Base-by-base conservation (phyloP, 2,113 vertebrate genomes). In the Cololabis saira region DNA sequence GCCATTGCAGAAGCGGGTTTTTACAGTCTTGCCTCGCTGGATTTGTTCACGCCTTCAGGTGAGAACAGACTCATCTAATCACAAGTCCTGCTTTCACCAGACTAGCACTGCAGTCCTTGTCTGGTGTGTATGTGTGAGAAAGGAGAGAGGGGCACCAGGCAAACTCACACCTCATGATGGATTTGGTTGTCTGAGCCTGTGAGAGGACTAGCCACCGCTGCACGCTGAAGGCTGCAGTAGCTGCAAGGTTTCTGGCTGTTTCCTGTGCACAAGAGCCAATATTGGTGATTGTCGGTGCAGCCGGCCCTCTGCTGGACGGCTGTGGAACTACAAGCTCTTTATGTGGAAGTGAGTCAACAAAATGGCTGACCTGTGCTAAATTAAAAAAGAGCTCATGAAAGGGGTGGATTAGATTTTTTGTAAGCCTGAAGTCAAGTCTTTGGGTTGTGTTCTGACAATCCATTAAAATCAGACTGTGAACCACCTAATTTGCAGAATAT, bases 331-430 rank as follows among this genome's bases (percentile, higher is more conserved):
- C 90, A 88, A 1, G 19, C 78, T 79, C 21, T 11, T 66, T 17
- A n/a, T 66, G 65, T 5, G 68, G 17, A 52, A 76, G 33, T 55
- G 53, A 76, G 30, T 66, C 62, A 58, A 92, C 90, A 94, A 94
- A 93, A 94, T 94, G 93, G 92, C 92, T 89, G 92, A 82, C 63
- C 16, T 50, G 59, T 17, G 7, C 19, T 16, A 62, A n/a, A n/a
- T n/a, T n/a, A n/a, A n/a, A n/a, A n/a, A n/a, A n/a, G n/a, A n/a
- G n/a, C n/a, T n/a, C n/a, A n/a, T n/a, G n/a, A n/a, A n/a, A n/a
- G n/a, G n/a, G n/a, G n/a, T n/a, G n/a, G n/a, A n/a, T n/a, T n/a
- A n/a, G n/a, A n/a, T n/a, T n/a, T n/a, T n/a, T n/a, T n/a, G n/a
- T n/a, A n/a, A n/a, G n/a, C n/a, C n/a, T n/a, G n/a, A n/a, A n/a